Evolutionary conservation across 2,797 vertebrate species (phyloP).

Genomic region (Epinephelus malabaricus): DNA sequence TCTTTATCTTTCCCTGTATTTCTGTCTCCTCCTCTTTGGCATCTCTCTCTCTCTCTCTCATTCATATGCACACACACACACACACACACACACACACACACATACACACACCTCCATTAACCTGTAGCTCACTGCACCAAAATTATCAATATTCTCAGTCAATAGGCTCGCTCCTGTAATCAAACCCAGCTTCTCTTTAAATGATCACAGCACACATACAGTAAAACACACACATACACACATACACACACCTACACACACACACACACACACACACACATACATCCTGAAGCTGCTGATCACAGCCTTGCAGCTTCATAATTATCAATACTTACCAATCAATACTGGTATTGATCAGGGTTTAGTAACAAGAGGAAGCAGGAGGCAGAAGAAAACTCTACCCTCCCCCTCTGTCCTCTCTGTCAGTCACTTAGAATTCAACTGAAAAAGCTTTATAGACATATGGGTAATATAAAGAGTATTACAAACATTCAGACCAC

Average conservation of each 20-base stretch:
- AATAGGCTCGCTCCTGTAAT: conserved; percentile 51
- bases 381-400: neutral
- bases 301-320: conserved; percentile 32
- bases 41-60: neutral
- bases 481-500: neutral
- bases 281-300: conserved; percentile 66
- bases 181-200: conserved; percentile 56
- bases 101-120: conserved; percentile 36
- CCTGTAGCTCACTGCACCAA: conserved; percentile 50
- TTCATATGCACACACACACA: neutral
- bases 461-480: neutral
- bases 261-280: conserved; percentile 9
- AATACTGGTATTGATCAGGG: conserved; percentile 46
- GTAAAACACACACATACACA: neutral
- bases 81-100: neutral
- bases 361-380: conserved; percentile 30
- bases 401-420: too few species aligned
- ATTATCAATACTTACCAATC: conserved; percentile 51
- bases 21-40: neutral
- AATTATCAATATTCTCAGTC: conserved; percentile 53
- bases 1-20: neutral
- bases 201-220: conserved; percentile 39
- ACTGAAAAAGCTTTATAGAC: conserved; percentile 13
- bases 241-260: conserved; percentile 3
- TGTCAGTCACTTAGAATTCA: conserved; percentile 9